Percentiles rank a stretch among this genome's conserved stretches.
phyloP scores from a whole-genome alignment of 2,113 vertebrate genomes.

The Chaetodon auriga region DNA sequence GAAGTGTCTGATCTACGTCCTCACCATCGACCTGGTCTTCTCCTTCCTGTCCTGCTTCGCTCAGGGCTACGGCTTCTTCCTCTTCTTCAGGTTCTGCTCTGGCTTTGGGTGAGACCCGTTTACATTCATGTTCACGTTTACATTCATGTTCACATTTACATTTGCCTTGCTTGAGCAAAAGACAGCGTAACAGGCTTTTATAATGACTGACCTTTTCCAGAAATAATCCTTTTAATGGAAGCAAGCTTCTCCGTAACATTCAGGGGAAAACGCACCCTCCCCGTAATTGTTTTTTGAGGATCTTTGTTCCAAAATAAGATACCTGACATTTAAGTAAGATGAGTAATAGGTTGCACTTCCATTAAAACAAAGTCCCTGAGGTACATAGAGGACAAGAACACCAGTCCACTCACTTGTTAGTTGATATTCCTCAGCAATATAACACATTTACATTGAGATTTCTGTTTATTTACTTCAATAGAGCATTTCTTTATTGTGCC shows the following conservation, averaged over 20 bases:
- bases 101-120: conserved; percentile 90
- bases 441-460: neutral
- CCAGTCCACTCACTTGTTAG: neutral
- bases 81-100: conserved; percentile 97
- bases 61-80: conserved; percentile 95
- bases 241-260: neutral
- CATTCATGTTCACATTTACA: neutral
- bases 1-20: conserved; percentile 92
- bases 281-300: neutral
- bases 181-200: neutral
- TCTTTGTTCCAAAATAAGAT: conserved; percentile 31
- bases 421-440: neutral
- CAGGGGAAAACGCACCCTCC: neutral
- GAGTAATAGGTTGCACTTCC: neutral
- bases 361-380: conserved; percentile 14
- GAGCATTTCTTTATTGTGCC: conserved; percentile 37
- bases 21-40: conserved; percentile 93
- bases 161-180: neutral
- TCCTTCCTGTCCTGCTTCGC: conserved; percentile 95
- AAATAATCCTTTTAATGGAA: conserved; percentile 8
- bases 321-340: conserved; percentile 49
- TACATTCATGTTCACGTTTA: neutral
- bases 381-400: neutral
- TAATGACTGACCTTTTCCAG: conserved; percentile 41
- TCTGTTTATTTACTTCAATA: conserved; percentile 35